These are phyloP conservation scores for Fopius arisanus DNA, from an alignment of 1,140 invertebrate species.

Conservation along the genomic window DNA sequence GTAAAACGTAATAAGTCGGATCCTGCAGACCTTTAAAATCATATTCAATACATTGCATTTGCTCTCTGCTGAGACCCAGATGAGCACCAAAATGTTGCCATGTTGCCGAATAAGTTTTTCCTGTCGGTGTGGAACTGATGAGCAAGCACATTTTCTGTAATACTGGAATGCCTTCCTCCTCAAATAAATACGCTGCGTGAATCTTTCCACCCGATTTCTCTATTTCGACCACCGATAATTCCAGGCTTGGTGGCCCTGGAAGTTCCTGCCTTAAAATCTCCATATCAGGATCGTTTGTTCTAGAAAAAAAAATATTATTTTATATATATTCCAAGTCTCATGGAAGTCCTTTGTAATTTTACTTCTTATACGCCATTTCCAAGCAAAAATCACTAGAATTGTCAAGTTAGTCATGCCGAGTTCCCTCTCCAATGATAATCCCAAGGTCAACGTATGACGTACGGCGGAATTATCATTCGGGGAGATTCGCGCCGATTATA, in stretches of 20 bases:
- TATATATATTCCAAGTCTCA: neutral
- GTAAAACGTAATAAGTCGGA: constrained; percentile 53
- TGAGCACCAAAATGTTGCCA: constrained; percentile 51
- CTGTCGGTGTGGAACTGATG: constrained; percentile 48
- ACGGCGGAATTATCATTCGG: constrained; percentile 7
- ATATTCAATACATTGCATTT: constrained; percentile 55
- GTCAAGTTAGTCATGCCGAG: neutral
- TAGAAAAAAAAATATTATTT: constrained; percentile 23
- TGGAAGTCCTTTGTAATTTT: constrained; percentile 9
- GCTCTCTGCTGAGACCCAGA: constrained; percentile 46
- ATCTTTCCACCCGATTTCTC: constrained; percentile 38
- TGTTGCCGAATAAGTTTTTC: constrained; percentile 46
- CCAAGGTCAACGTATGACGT: constrained; percentile 35
- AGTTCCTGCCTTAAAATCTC: constrained; percentile 48
- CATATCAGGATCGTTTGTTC: constrained; percentile 44
- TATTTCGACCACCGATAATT: constrained; percentile 37
- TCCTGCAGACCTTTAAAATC: constrained; percentile 52
- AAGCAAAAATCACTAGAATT: neutral
- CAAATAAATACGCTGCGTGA: constrained; percentile 50
- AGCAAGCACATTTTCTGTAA: constrained; percentile 49
- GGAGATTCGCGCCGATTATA: too few relatives aligned
- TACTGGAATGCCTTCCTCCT: constrained; percentile 41
- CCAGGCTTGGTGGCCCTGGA: constrained; percentile 45
- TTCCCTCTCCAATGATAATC: constrained; percentile 27
- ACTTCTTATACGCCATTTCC: constrained; percentile 23